Evolutionary conservation across 2,888 invertebrate species (phyloP).

Genomic region (Panopea generosa): DNA sequence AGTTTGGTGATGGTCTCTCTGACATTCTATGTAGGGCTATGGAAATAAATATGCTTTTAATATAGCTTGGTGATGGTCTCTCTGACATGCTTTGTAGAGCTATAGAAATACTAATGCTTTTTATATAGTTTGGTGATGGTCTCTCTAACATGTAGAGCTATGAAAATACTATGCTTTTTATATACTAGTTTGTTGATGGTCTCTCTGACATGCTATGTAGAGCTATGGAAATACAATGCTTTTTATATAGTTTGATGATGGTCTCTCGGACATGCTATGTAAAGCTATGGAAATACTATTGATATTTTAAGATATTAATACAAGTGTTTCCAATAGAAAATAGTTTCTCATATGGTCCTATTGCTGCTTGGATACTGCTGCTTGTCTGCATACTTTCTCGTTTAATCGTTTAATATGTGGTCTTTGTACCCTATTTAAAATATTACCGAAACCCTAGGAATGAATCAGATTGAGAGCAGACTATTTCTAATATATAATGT

Average conservation of each 20-base stretch:
- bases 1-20: no score
- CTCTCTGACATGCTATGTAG: not conserved
- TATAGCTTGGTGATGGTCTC: no score
- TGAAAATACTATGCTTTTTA: not conserved
- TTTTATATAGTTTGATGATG: constrained; percentile 1
- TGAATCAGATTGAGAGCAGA: constrained; percentile 3
- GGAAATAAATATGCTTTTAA: no score
- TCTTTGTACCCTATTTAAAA: constrained; percentile 3
- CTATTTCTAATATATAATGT: constrained; percentile 3
- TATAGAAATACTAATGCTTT: no score
- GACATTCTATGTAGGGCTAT: no score
- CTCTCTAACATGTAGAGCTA: constrained; percentile 2
- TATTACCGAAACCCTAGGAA: constrained; percentile 1
- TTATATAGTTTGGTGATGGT: constrained; percentile 3
- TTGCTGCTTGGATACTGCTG: constrained; percentile 2
- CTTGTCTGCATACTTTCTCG: constrained; percentile 3
- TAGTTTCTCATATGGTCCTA: constrained; percentile 2
- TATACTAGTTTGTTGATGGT: not conserved
- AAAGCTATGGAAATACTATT: constrained; percentile 3
- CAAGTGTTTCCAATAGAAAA: constrained; percentile 3
- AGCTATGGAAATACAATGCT: not conserved
- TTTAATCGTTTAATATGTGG: constrained; percentile 1
- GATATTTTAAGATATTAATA: constrained; percentile 2
- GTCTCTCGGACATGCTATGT: constrained; percentile 3
- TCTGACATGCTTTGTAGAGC: no score